Base-by-base conservation (phyloP, 2,113 vertebrate genomes). In the Paracanthobrama guichenoti region DNA sequence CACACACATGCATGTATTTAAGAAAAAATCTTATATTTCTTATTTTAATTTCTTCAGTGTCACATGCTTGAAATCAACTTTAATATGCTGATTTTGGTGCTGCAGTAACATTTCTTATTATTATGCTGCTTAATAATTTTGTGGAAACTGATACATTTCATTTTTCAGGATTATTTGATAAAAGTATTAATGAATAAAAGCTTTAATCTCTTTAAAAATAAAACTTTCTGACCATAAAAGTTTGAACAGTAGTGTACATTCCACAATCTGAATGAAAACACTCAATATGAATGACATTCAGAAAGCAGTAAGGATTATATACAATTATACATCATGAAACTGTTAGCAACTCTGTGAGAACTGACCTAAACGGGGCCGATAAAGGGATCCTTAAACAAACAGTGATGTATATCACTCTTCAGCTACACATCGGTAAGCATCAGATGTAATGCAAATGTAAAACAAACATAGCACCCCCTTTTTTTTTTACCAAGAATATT, bases 401-500 rank as follows among this genome's bases (percentile, higher is more conserved):
- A 35, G 16, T 67, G 28, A 67, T 67, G 64, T 66, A 66, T 18
- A 66, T 67, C 8, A 12, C 39, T n/a, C 67, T 42, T 44, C 22
- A 72, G 22, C 16, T 13, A 72, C 22, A 22, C 2, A 1, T 72
- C 5, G 0, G 20, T 42, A 79, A 39, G 26, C 59, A 44, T 62
- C 55, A 62, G n/a, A 79, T 22, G 14, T 22, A 44, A 48, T 53
- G 59, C 64, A 79, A 44, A 42, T 24, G 14, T 26, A 28, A 35
- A 39, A 66, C 11, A 75, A 13, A 59, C 18, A 20, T 8, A 26
- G 35, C 24, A 0, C 18, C 28, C 6, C 12, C 5, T 62, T 79
- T n/a, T n/a, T n/a, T n/a, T n/a, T n/a, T 69, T 16, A 57, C 11
- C 35, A 6, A 46, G 4, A 16, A 66, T 55, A 31, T 83, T 92